phyloP scores from a whole-genome alignment of 2,113 vertebrate genomes.

The Sturnus vulgaris region DNA sequence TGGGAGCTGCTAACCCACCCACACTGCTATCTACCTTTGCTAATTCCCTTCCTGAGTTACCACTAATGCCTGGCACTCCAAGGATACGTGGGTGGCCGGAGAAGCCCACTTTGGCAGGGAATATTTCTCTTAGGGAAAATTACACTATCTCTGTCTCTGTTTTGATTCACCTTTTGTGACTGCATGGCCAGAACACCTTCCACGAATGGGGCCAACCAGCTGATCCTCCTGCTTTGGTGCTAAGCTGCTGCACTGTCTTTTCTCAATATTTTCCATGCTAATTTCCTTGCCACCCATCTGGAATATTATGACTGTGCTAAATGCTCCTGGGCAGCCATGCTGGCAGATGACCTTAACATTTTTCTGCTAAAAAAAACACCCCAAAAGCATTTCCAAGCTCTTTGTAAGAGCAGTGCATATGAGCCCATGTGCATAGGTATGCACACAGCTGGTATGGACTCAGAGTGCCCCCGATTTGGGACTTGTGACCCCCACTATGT shows the following conservation, averaged over 20 bases:
- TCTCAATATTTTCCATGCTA: neutral
- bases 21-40: neutral
- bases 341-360: neutral
- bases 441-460: fast-evolving
- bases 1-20: neutral
- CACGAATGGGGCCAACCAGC: neutral
- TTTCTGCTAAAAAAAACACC: neutral
- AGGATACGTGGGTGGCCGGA: neutral
- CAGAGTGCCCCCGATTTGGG: neutral
- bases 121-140: neutral
- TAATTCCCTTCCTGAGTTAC: neutral
- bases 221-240: neutral
- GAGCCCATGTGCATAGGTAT: neutral
- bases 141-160: neutral
- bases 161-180: neutral
- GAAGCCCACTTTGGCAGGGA: neutral
- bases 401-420: fast-evolving
- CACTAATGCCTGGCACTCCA: fast-evolving
- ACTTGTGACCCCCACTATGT: neutral
- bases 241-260: neutral
- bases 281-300: neutral
- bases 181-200: neutral
- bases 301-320: neutral
- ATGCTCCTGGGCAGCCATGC: neutral
- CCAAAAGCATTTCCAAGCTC: neutral